Conservation (phyloP, 2,113 vertebrate genomes). For the Ctenomys sociabilis region DNA sequence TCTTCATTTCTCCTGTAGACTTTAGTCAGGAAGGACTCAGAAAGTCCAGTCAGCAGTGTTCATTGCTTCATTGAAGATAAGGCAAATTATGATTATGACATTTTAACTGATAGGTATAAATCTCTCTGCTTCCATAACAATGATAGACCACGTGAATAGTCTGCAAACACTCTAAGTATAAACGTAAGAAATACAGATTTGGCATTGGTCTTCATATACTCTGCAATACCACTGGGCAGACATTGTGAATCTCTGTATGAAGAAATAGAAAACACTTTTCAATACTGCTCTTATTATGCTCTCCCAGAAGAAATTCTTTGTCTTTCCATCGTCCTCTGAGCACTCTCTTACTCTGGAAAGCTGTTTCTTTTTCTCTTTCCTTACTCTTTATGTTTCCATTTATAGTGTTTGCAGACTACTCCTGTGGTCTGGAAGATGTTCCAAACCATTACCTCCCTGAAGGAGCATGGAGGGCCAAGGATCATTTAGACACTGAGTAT, state of each 20-base stretch:
- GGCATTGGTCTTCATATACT: not conserved
- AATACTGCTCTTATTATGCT: not conserved
- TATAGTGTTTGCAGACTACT: not conserved
- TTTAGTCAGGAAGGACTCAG: too few relatives aligned
- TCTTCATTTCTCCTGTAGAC: not conserved
- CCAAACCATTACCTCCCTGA: not conserved
- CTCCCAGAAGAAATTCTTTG: not conserved
- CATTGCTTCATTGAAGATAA: not conserved
- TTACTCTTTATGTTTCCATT: not conserved
- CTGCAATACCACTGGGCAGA: not conserved
- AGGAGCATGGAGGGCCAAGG: not conserved
- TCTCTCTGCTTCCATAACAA: not conserved
- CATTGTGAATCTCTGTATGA: fast-evolving
- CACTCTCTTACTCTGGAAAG: not conserved
- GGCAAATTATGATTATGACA: not conserved
- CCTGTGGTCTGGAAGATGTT: not conserved
- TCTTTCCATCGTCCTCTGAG: not conserved
- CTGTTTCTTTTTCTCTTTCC: not conserved
- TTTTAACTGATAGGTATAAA: not conserved
- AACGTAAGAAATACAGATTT: not conserved
- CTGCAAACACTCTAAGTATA: too few relatives aligned
- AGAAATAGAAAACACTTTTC: not conserved
- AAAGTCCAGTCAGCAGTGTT: not conserved
- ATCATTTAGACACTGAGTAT: slow-evolving; percentile 1
- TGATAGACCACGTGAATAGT: not conserved